Base-by-base conservation (phyloP, 2,888 invertebrate genomes). In the Tipula confusa region DNA sequence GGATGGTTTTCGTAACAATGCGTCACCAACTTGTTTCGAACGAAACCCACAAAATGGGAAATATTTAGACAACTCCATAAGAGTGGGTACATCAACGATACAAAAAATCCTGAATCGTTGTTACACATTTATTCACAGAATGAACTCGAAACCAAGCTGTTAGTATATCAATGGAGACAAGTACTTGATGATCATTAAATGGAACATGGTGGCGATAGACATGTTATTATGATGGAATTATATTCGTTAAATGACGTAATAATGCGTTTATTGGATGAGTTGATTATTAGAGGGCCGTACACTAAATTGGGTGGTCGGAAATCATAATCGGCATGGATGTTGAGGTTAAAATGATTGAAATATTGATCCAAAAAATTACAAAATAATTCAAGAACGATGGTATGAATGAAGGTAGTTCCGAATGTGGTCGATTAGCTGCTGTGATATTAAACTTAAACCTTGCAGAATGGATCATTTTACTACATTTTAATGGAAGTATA, bases 1-100 rank as follows among this genome's bases (percentile, higher is more conserved):
- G 96, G 96, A 88, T 86, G 96, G 96, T 0, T 95, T 96, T 87
- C 92, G 95, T 83, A 89, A 95, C 0, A 93, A 94, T 86, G 93
- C 93, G 0, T 90, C 93, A 0, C 92, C 93, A 0, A 85, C 86
- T 87, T 29, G 95, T 1, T 88, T 87, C 28, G 84, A 84, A 83
- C 11, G 31, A 11, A 18, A 64, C 2, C 85, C 86, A 1, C 84
- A 85, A 0, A 83, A 85, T 83, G 87, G 87, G 18, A 87, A 87
- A 83, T 88, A 85, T 84, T 86, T 86, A 0, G 91, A 93, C 85
- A 93, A 93, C 85, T 92, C 93, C 0, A 84, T n/a, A n/a, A 87
- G 7, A 90, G 91, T 15, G 87, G 91, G 89, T 87, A 86, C 43
- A 90, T 89, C 0, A 83, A 90, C 1, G 89, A 90, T 83, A 90